Percentiles rank a stretch among this genome's conserved stretches.
Conservation (phyloP, 2,113 vertebrate species). For the Taurulus bubalis region DNA sequence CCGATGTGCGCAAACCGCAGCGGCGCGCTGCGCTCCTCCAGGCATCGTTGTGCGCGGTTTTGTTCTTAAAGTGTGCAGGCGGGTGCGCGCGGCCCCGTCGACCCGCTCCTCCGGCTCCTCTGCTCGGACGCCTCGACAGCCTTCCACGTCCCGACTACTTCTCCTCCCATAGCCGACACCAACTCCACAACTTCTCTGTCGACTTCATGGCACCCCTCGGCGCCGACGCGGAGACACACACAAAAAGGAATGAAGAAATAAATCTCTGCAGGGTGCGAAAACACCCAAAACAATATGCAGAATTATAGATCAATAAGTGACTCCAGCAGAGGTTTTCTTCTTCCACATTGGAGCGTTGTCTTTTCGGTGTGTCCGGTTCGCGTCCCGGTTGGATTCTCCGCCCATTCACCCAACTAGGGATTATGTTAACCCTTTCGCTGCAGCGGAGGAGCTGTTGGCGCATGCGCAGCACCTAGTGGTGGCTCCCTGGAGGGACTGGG, state of each 20-base stretch:
- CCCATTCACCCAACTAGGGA: conserved; percentile 23
- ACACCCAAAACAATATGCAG: background rate
- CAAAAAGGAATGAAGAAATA: no score
- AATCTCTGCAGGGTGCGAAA: no score
- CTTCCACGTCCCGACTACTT: conserved; percentile 39
- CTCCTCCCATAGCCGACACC: conserved; percentile 25
- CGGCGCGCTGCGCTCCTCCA: no score
- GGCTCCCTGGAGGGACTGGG: background rate
- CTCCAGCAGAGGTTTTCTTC: background rate
- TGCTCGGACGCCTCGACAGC: conserved; percentile 7
- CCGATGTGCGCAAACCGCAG: no score
- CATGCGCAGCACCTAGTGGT: conserved; percentile 11
- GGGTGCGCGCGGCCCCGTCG: conserved; percentile 15
- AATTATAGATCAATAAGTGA: background rate
- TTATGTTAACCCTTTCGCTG: conserved; percentile 52
- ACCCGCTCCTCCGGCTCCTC: background rate
- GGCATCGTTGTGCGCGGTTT: no score
- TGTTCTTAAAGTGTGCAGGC: background rate
- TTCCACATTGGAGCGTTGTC: background rate
- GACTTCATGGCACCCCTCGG: background rate
- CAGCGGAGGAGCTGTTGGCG: background rate
- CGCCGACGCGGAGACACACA: no score
- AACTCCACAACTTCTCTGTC: background rate
- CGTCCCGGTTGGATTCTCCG: conserved; percentile 54
- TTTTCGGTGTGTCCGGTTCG: conserved; percentile 28